A percentile compares a stretch with the other conserved stretches of the same genome.
These are phyloP conservation scores for Danio albolineatus DNA, from an alignment of 2,797 vertebrate genomes.

Conservation along the genomic window DNA sequence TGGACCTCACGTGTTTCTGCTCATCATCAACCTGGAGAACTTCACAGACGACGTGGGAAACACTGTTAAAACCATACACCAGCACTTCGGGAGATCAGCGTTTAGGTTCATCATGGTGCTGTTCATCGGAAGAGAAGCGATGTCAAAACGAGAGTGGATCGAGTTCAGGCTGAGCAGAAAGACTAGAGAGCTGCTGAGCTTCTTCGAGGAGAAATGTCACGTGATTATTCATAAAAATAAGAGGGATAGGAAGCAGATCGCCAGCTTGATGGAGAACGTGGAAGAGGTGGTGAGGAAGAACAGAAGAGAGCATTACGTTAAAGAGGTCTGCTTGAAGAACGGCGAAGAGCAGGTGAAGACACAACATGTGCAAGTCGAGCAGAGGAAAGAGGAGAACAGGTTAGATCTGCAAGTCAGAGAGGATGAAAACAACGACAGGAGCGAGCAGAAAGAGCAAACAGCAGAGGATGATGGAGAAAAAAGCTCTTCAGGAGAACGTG, in stretches of 20 bases:
- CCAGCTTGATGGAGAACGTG: constrained; percentile 33
- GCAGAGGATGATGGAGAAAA: not conserved
- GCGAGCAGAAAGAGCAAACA: not conserved
- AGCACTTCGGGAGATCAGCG: constrained; percentile 56
- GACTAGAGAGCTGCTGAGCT: constrained; percentile 34
- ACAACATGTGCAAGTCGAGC: not conserved
- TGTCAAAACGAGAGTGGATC: constrained; percentile 41
- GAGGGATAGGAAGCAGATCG: constrained; percentile 32
- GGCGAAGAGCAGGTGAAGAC: not conserved
- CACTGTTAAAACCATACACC: constrained; percentile 48
- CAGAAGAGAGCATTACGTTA: constrained; percentile 22
- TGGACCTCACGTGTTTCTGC: constrained; percentile 56
- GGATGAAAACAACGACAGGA: not conserved
- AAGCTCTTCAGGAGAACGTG: not conserved
- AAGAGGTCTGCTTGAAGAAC: constrained; percentile 13
- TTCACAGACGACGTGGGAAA: constrained; percentile 52
- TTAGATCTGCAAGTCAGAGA: not conserved
- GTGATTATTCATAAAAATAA: constrained; percentile 42
- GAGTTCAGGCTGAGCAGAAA: constrained; percentile 34
- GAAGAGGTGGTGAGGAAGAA: constrained; percentile 45
- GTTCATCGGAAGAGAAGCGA: constrained; percentile 51
- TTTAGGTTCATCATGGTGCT: constrained; percentile 56
- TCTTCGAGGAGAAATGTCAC: constrained; percentile 40
- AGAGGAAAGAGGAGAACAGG: not conserved
- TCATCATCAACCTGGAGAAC: constrained; percentile 43